Percentiles rank a stretch among this genome's conserved stretches.
Evolutionary conservation across 2,888 invertebrate species (phyloP).

Genomic region (Synergus japonicus): DNA sequence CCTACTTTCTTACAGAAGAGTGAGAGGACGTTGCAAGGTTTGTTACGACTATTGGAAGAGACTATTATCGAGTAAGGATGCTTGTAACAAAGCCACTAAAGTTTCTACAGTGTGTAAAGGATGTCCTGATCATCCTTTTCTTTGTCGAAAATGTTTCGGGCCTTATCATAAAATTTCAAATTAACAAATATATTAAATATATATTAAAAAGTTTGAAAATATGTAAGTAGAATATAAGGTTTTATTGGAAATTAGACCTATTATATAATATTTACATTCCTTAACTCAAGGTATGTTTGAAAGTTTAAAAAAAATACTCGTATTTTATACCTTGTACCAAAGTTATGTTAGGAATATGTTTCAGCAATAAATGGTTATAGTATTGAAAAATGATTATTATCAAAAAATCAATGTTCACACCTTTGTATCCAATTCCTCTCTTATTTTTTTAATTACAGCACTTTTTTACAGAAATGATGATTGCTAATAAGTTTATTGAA

Average conservation of each 20-base stretch:
- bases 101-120: slow-evolving; percentile 27
- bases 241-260: neutral
- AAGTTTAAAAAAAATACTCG: neutral
- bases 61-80: slow-evolving; percentile 14
- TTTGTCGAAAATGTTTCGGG: slow-evolving; percentile 35
- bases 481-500: neutral
- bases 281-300: neutral
- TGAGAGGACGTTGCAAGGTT: slow-evolving; percentile 35
- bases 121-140: slow-evolving; percentile 28
- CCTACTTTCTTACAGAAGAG: neutral
- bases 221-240: neutral
- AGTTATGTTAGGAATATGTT: neutral
- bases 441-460: neutral
- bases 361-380: neutral
- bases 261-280: neutral
- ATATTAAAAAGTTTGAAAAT: neutral
- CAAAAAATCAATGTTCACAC: neutral
- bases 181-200: neutral
- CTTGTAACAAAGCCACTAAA: slow-evolving; percentile 5
- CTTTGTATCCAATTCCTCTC: neutral
- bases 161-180: slow-evolving; percentile 28
- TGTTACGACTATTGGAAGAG: slow-evolving; percentile 35
- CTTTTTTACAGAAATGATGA: neutral
- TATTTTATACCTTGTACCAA: neutral
- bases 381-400: neutral